phyloP scores from a whole-genome alignment of 2,113 vertebrate genomes.

The Myotis davidii region DNA sequence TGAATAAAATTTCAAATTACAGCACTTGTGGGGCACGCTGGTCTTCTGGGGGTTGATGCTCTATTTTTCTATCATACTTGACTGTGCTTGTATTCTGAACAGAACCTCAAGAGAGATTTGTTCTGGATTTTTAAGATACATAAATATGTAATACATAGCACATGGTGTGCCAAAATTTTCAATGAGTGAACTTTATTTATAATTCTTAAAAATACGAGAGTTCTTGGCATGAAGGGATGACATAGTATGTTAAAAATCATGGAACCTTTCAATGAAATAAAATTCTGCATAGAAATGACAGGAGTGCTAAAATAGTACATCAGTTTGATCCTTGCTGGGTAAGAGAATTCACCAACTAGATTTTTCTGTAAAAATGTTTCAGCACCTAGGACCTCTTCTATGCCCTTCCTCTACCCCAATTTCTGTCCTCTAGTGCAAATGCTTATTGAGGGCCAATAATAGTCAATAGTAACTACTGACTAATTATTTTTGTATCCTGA shows the following conservation, averaged over 20 bases:
- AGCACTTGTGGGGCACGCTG: accelerated
- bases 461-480: no score
- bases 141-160: neutral
- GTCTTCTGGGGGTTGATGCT: neutral
- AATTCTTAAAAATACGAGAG: conserved; percentile 58
- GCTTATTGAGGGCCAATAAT: neutral
- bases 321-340: conserved; percentile 4
- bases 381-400: neutral
- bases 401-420: neutral
- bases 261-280: conserved; percentile 50
- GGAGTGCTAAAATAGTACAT: conserved; percentile 31
- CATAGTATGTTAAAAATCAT: neutral
- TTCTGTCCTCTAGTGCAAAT: neutral
- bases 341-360: neutral
- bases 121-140: neutral
- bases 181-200: conserved; percentile 12
- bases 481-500: neutral
- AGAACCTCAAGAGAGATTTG: conserved; percentile 14
- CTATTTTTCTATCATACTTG: neutral
- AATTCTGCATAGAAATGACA: conserved; percentile 53
- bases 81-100: neutral
- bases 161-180: conserved; percentile 31
- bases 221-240: conserved; percentile 21
- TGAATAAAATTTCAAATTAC: conserved; percentile 7
- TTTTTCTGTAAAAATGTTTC: neutral